Conservation (phyloP, 2,888 invertebrate genomes). For the Dusona sp. region DNA sequence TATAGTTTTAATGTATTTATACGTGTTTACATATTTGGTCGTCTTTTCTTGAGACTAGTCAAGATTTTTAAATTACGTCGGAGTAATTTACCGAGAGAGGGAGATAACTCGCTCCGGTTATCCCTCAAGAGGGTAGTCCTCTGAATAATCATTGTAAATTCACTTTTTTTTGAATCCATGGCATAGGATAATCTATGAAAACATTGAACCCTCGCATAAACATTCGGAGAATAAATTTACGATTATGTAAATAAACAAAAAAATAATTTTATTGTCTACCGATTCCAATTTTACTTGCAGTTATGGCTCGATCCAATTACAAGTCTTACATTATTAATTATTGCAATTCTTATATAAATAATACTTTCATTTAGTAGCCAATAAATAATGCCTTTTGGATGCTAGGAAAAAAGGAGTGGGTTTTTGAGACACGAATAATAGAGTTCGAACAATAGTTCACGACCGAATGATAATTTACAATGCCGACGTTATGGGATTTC, state of each 20-base stretch:
- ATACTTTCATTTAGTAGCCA: background rate
- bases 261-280: background rate
- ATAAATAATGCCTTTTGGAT: no score
- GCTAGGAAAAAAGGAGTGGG: background rate
- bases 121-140: slow-evolving; percentile 20
- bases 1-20: no score
- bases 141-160: background rate
- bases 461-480: background rate
- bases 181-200: background rate
- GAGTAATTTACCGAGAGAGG: slow-evolving; percentile 56
- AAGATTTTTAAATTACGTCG: background rate
- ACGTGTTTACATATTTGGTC: background rate
- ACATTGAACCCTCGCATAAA: background rate
- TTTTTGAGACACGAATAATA: background rate
- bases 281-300: background rate
- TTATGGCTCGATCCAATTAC: background rate
- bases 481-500: background rate
- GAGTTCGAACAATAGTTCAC: background rate
- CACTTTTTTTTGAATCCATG: background rate
- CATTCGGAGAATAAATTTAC: background rate
- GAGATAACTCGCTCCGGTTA: slow-evolving; percentile 48
- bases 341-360: background rate
- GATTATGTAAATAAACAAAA: background rate
- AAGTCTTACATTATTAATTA: background rate
- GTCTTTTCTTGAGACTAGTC: background rate